phyloP scores from a whole-genome alignment of 53 echinoderm and acorn worm genomes.

The Crossaster papposus region DNA sequence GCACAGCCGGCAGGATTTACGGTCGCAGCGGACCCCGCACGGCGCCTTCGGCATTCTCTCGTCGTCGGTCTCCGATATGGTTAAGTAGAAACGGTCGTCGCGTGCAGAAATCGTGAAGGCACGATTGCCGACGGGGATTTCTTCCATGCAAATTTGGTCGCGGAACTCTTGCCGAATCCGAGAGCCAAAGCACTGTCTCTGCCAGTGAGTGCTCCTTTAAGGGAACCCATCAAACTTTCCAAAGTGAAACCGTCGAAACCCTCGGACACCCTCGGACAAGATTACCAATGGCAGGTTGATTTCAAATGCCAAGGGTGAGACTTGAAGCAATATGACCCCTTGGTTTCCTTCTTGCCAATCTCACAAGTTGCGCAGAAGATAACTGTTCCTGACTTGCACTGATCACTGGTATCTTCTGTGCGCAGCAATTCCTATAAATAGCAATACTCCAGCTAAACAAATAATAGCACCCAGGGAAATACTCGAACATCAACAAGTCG shows the following conservation, averaged over 20 bases:
- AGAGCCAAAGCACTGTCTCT: background rate
- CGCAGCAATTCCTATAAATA: background rate
- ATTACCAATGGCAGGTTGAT: background rate
- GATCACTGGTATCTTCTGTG: background rate
- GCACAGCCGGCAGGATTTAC: constrained; percentile 28
- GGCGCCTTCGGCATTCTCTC: constrained; percentile 1
- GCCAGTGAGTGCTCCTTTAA: background rate
- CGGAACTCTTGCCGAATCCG: background rate
- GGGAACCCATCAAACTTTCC: background rate
- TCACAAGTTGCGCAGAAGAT: background rate
- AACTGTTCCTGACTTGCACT: background rate
- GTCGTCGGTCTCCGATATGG: background rate
- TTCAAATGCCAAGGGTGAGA: background rate
- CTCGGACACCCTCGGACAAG: background rate
- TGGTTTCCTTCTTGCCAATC: background rate
- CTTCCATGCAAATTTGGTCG: constrained; percentile 20
- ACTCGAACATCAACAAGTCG: background rate
- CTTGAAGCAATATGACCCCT: background rate
- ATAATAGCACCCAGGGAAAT: background rate
- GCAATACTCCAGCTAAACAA: too few species aligned
- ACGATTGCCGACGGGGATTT: constrained; percentile 1
- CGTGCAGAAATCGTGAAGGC: background rate
- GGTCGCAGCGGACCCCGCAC: constrained; percentile 16
- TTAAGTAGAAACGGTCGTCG: constrained; percentile 5
- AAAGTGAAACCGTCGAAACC: background rate